These are phyloP conservation scores for Tanypteryx hageni DNA, from an alignment of 2,888 invertebrate genomes.

Conservation along the genomic window DNA sequence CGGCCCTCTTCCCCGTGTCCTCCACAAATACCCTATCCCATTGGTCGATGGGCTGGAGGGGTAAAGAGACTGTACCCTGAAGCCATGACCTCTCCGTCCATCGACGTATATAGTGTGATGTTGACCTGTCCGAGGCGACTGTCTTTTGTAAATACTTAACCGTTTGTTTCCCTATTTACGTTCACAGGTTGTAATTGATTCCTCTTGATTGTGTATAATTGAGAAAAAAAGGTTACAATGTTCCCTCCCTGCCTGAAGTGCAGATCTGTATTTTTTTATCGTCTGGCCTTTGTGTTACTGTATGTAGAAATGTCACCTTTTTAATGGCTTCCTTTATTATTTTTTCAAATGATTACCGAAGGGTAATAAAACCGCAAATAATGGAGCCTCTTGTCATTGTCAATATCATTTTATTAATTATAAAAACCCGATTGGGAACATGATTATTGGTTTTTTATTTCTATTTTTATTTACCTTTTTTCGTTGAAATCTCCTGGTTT, in stretches of 20 bases:
- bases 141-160: not conserved
- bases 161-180: not conserved
- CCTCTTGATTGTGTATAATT: conserved; percentile 35
- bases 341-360: not conserved
- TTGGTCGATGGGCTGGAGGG: conserved; percentile 5
- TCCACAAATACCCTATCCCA: not conserved
- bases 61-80: not conserved
- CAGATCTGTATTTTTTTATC: conserved; percentile 63
- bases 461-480: not conserved
- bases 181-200: conserved; percentile 14
- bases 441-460: not conserved
- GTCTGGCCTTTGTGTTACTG: conserved; percentile 49
- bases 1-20: not conserved
- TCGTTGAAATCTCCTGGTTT: not conserved
- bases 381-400: conserved; percentile 49
- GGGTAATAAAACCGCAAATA: not conserved
- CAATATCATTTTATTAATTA: conserved; percentile 59
- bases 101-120: conserved; percentile 19
- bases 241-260: conserved; percentile 50
- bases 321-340: conserved; percentile 30
- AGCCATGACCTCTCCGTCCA: not conserved
- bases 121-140: not conserved
- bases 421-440: conserved; percentile 28
- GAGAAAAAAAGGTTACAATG: conserved; percentile 36
- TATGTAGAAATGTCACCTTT: conserved; percentile 43